phyloP scores from a whole-genome alignment of 2,113 vertebrate species.

The Pelecanoides urinatrix region DNA sequence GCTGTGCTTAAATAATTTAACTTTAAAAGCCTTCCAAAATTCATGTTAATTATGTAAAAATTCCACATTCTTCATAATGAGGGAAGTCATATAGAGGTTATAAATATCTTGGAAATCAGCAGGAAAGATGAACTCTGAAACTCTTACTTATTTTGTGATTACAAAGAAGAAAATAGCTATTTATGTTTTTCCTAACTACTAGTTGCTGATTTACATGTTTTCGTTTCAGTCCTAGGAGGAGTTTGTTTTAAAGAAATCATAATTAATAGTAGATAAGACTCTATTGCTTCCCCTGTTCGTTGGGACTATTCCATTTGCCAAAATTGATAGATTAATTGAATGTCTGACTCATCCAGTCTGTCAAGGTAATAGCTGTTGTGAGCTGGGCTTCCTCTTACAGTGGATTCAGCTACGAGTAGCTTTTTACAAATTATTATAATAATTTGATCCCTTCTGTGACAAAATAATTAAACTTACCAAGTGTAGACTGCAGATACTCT shows the following conservation, averaged over 20 bases:
- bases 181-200: not conserved
- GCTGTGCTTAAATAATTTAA: not conserved
- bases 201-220: not conserved
- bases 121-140: not conserved
- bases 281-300: not conserved
- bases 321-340: not conserved
- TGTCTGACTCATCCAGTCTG: not conserved
- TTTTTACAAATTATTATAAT: not conserved
- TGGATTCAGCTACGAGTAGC: not conserved
- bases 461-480: not conserved
- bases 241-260: not conserved
- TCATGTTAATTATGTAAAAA: not conserved
- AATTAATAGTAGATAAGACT: not conserved
- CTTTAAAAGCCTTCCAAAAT: not conserved
- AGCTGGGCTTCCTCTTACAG: fast-evolving
- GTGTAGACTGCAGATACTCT: not conserved
- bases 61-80: not conserved
- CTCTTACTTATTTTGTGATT: not conserved
- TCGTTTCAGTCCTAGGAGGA: not conserved
- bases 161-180: not conserved
- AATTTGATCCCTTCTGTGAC: not conserved
- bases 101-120: not conserved
- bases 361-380: not conserved
- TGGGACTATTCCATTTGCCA: not conserved
- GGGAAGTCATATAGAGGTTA: not conserved